Percentiles rank a stretch among this genome's conserved stretches.
These are phyloP conservation scores for Archips xylosteana DNA, from an alignment of 2,888 invertebrate species.

Conservation along the genomic window DNA sequence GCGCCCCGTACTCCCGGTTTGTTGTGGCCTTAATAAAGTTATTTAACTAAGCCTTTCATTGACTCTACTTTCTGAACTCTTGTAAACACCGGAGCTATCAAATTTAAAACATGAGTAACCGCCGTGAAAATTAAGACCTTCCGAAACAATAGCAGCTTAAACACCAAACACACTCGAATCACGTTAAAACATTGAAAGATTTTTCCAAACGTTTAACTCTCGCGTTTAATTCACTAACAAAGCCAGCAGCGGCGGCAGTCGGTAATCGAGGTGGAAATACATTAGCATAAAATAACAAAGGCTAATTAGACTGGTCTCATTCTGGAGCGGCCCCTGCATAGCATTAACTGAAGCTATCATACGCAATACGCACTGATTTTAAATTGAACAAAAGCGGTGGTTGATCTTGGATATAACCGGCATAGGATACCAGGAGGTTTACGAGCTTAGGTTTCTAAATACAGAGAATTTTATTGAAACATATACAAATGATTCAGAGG, in stretches of 20 bases:
- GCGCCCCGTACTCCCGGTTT: too few species aligned
- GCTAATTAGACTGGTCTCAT: slow-evolving; percentile 71
- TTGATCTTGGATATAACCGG: not conserved
- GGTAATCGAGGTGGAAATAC: slow-evolving; percentile 68
- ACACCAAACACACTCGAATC: not conserved
- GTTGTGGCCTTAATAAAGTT: too few species aligned
- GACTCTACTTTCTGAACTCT: too few species aligned
- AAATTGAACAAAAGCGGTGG: not conserved
- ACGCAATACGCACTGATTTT: slow-evolving; percentile 18
- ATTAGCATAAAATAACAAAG: slow-evolving; percentile 84
- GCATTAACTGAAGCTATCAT: slow-evolving; percentile 55
- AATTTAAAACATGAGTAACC: not conserved
- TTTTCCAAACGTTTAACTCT: slow-evolving; percentile 6
- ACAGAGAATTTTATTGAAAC: not conserved
- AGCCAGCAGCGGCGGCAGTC: slow-evolving; percentile 26
- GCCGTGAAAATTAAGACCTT: not conserved
- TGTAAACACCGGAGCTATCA: not conserved
- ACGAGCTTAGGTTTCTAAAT: not conserved
- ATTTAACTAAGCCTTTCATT: too few species aligned
- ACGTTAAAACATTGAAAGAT: not conserved
- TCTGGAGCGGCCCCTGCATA: slow-evolving; percentile 61
- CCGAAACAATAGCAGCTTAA: not conserved
- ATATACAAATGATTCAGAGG: too few species aligned
- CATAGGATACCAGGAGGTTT: not conserved
- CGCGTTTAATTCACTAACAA: slow-evolving; percentile 20